Conservation (phyloP, 2,113 vertebrate genomes). For the Nipponia nippon region DNA sequence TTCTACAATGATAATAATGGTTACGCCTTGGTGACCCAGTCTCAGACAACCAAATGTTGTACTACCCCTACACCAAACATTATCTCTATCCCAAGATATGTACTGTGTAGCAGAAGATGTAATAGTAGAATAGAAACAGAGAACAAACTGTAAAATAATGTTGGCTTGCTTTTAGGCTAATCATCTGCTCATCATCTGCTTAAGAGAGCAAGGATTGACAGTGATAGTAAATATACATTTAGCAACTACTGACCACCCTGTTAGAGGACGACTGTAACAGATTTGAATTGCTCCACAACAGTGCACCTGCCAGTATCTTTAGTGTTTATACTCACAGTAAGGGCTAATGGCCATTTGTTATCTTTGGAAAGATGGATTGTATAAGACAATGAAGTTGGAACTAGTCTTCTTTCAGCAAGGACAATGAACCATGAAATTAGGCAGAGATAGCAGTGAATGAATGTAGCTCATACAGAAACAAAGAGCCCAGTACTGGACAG, state of each 20-base stretch:
- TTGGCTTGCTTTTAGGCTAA: not conserved
- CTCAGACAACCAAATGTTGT: not conserved
- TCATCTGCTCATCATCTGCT: not conserved
- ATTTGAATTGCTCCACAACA: not conserved
- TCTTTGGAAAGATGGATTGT: slow-evolving; percentile 12
- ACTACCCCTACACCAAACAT: not conserved
- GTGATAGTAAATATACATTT: not conserved
- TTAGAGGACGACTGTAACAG: not conserved
- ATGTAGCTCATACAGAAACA: not conserved
- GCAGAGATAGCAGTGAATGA: not conserved
- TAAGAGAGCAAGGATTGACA: not conserved
- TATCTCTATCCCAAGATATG: not conserved
- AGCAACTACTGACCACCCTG: not conserved
- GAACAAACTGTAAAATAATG: not conserved
- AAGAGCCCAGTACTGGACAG: not conserved
- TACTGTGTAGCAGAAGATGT: not conserved
- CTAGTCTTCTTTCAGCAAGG: not conserved
- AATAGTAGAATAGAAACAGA: not conserved
- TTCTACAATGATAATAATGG: not conserved
- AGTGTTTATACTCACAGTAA: not conserved
- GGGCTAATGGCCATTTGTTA: not conserved
- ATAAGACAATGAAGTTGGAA: slow-evolving; percentile 10
- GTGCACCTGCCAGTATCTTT: not conserved
- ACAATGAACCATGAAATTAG: slow-evolving; percentile 47
- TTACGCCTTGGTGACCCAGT: not conserved